phyloP scores from a whole-genome alignment of 2,888 invertebrate genomes.

The Magallana nippona region DNA sequence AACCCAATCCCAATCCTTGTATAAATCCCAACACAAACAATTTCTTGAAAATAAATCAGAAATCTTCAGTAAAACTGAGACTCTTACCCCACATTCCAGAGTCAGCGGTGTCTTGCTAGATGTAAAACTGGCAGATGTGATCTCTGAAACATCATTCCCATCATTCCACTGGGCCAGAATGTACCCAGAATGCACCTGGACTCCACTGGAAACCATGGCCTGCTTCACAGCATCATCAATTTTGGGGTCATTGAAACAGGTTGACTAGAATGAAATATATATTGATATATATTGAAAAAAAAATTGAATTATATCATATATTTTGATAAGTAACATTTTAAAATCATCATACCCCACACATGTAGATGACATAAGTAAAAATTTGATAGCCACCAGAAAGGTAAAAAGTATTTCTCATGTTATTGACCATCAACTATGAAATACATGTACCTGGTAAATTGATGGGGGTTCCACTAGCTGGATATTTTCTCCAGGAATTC shows the following conservation, averaged over 20 bases:
- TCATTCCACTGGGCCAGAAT: conserved; percentile 77
- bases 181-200: conserved; percentile 71
- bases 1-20: too few species aligned
- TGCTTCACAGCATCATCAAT: conserved; percentile 69
- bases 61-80: too few species aligned
- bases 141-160: conserved; percentile 63
- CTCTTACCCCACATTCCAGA: conserved; percentile 71
- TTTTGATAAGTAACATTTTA: too few species aligned
- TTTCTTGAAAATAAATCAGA: too few species aligned
- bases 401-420: too few species aligned
- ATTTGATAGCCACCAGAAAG: too few species aligned
- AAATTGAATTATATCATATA: too few species aligned
- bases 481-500: conserved; percentile 83
- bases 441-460: conserved; percentile 65
- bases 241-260: conserved; percentile 76
- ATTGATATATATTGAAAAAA: neutral
- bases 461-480: conserved; percentile 81
- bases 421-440: too few species aligned
- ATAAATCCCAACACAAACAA: too few species aligned
- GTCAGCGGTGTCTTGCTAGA: conserved; percentile 66
- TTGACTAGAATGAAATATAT: conserved; percentile 59
- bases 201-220: conserved; percentile 67
- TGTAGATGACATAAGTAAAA: too few species aligned
- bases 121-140: conserved; percentile 71
- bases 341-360: too few species aligned